Base-by-base conservation (phyloP, 1,140 invertebrate species). In the Philotrypesis tridentata region DNA sequence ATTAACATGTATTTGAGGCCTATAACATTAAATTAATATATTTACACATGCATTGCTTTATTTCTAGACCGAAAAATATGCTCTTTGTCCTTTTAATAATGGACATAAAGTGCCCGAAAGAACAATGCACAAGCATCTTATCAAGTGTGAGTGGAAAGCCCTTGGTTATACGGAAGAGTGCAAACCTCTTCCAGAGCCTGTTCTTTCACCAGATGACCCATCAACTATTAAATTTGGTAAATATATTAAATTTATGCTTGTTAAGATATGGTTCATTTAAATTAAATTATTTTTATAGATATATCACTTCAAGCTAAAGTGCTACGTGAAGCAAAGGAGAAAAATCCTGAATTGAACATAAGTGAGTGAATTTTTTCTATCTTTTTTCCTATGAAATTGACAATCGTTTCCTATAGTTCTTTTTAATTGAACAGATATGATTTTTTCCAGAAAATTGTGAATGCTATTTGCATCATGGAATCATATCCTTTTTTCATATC, bases 401-500 rank as follows among this genome's bases (percentile, higher is more conserved):
- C 61, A 81, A 55, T 40, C 14, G 37, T 17, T 74, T 68, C 5
- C 17, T 68, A 11, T 60, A 63, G 40, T 71, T 82, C 63, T 76
- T 71, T 21, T 0, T 76, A 86, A 89, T 88, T 88, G 83, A 85
- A 82, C 65, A 79, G 67, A 67, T 43, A 82, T 83, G 68, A 85
- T 91, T 90, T 89, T 91, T 91, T 92, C 55, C 91, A 91, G 90
- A 87, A 82, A 85, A 65, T 87, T 88, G 84, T 89, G 82, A 88
- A 77, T 87, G 63, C 88, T 84, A 86, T 89, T 85, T 82, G 85
- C 88, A 88, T 78, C 87, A 87, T 85, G 87, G 87, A 86, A 80
- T 85, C 86, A 90, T 90, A 91, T 90, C 90, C 90, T 92, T 92
- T 91, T 91, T 86, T 87, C 68, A 90, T 91, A 89, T 92, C 86